A percentile compares a stretch with the other conserved stretches of the same genome.
phyloP scores from a whole-genome alignment of 2,888 invertebrate genomes.

The Drosophila mulleri region DNA sequence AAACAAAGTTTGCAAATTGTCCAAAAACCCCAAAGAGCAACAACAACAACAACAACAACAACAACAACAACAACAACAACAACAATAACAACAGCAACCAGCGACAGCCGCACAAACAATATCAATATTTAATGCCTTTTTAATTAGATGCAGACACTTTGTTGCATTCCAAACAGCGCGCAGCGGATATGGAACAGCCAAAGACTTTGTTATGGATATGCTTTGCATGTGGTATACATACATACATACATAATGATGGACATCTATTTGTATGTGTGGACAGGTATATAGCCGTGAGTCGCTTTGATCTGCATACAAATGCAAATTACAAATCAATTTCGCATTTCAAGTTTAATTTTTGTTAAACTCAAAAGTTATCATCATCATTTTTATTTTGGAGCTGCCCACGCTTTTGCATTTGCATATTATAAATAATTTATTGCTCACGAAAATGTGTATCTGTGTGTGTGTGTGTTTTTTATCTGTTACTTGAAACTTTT shows the following conservation, averaged over 20 bases:
- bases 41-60: conserved; percentile 25
- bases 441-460: conserved; percentile 68
- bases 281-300: conserved; percentile 23
- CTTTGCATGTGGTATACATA: too few species aligned
- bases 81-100: conserved; percentile 21
- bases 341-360: conserved; percentile 76
- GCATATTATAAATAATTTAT: conserved; percentile 81
- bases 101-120: conserved; percentile 27
- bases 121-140: conserved; percentile 73
- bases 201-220: conserved; percentile 20
- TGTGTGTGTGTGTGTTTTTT: conserved; percentile 16
- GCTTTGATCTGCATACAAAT: conserved; percentile 64
- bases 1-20: conserved; percentile 73
- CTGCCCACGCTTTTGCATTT: conserved; percentile 67
- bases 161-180: conserved; percentile 67
- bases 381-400: conserved; percentile 58
- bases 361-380: conserved; percentile 71
- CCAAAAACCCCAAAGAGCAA: conserved; percentile 53
- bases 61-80: conserved; percentile 20
- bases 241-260: not conserved
- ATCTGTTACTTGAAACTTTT: conserved; percentile 51
- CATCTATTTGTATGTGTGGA: conserved; percentile 17
- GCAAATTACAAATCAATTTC: conserved; percentile 80
- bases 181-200: conserved; percentile 20
- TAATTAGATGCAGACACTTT: conserved; percentile 74